phyloP scores from a whole-genome alignment of 2,797 vertebrate species.

The Squalus acanthias region DNA sequence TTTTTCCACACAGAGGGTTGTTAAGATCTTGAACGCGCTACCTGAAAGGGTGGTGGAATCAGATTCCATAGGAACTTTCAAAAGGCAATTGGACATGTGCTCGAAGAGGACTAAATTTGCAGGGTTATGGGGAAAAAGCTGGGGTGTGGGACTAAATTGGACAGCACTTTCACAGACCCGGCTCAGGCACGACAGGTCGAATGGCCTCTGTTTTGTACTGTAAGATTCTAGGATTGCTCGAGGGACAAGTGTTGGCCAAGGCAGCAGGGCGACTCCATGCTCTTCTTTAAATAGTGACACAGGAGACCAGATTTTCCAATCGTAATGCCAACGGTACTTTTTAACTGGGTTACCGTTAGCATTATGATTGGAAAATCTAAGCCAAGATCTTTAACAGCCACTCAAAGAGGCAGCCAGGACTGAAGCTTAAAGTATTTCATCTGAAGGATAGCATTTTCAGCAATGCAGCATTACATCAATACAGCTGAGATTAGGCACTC shows the following conservation, averaged over 20 bases:
- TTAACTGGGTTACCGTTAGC: neutral
- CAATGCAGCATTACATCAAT: neutral
- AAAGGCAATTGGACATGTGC: neutral
- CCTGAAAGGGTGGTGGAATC: neutral
- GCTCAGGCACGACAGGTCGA: neutral
- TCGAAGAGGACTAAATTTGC: neutral
- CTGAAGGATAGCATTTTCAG: neutral
- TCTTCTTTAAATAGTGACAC: neutral
- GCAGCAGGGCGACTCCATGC: neutral
- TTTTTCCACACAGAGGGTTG: no score
- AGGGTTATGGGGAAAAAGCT: neutral
- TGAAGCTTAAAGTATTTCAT: neutral
- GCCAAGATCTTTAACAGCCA: neutral
- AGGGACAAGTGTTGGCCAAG: no score
- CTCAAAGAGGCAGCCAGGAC: neutral
- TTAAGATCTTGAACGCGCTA: neutral
- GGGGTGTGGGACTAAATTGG: neutral
- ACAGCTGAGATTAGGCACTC: neutral
- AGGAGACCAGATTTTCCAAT: neutral
- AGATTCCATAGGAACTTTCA: neutral
- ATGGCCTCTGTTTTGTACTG: neutral
- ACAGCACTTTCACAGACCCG: neutral
- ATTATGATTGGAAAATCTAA: neutral
- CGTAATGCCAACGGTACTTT: neutral
- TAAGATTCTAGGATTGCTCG: no score